Evolutionary conservation across 2,888 invertebrate species (phyloP).

Genomic region (Thymelicus acteon): DNA sequence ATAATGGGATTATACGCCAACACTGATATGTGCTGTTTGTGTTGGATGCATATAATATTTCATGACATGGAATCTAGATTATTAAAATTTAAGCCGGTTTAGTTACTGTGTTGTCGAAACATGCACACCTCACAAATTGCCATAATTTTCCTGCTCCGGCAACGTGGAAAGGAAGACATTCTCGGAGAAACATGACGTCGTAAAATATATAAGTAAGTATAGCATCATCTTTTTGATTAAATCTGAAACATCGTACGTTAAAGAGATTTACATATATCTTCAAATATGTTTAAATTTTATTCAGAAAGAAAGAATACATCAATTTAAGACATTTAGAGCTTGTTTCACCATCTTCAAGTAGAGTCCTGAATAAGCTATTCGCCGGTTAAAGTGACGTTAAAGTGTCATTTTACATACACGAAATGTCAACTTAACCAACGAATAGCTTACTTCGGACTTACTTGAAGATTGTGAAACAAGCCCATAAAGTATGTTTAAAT

Average conservation of each 20-base stretch:
- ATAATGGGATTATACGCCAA: no score
- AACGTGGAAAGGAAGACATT: conserved; percentile 7
- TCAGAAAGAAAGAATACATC: no score
- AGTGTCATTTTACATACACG: no score
- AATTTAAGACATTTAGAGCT: no score
- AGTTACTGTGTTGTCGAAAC: conserved; percentile 3
- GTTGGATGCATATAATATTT: background rate
- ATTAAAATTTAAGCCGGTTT: conserved; percentile 3
- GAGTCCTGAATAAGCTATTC: no score
- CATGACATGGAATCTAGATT: background rate
- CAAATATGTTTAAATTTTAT: background rate
- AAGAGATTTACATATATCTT: background rate
- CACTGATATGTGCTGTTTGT: no score
- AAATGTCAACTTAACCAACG: no score
- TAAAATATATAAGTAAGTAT: conserved; percentile 6
- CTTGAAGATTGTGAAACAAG: no score
- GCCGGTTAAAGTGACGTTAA: no score
- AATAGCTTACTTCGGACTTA: no score
- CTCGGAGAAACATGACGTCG: conserved; percentile 3
- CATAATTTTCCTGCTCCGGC: conserved; percentile 5
- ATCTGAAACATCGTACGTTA: conserved; percentile 1
- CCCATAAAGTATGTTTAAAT: no score
- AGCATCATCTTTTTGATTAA: conserved; percentile 11
- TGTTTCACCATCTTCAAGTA: no score
- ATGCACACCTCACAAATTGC: conserved; percentile 8